Conservation (phyloP, 2,888 invertebrate species). For the Parelbella ahira region DNA sequence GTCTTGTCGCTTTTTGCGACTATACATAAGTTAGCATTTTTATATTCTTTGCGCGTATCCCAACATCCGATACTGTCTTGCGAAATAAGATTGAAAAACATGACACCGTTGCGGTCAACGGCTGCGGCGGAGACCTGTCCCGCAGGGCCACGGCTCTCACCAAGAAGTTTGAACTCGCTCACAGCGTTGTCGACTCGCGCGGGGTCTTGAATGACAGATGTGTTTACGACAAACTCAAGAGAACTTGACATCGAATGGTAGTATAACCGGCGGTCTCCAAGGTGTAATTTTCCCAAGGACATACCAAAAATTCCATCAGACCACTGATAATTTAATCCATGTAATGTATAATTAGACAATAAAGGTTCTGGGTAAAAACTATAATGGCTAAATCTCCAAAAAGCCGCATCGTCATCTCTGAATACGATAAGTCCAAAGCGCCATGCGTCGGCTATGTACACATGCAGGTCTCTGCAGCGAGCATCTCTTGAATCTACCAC, state of each 20-base stretch:
- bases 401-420: conserved; percentile 77
- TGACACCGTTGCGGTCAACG: conserved; percentile 86
- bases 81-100: conserved; percentile 91
- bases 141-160: conserved; percentile 76
- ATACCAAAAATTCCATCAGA: conserved; percentile 89
- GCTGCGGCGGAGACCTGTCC: conserved; percentile 89
- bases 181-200: conserved; percentile 56
- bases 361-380: conserved; percentile 87
- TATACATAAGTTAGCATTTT: conserved; percentile 82
- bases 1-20: conserved; percentile 83
- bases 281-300: conserved; percentile 82
- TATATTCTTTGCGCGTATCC: conserved; percentile 89
- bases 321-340: conserved; percentile 90
- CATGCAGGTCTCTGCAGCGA: conserved; percentile 82
- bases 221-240: conserved; percentile 86
- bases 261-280: conserved; percentile 84
- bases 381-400: conserved; percentile 85
- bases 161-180: conserved; percentile 63
- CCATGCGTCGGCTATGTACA: conserved; percentile 86
- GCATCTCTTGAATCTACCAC: conserved; percentile 83
- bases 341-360: conserved; percentile 86
- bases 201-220: conserved; percentile 85
- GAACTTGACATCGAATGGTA: conserved; percentile 93
- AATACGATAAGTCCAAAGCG: conserved; percentile 83
- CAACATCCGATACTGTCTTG: conserved; percentile 90